Evolutionary conservation across 1,140 invertebrate species (phyloP).

Genomic region (Pseudomyrmex dendroicus): DNA sequence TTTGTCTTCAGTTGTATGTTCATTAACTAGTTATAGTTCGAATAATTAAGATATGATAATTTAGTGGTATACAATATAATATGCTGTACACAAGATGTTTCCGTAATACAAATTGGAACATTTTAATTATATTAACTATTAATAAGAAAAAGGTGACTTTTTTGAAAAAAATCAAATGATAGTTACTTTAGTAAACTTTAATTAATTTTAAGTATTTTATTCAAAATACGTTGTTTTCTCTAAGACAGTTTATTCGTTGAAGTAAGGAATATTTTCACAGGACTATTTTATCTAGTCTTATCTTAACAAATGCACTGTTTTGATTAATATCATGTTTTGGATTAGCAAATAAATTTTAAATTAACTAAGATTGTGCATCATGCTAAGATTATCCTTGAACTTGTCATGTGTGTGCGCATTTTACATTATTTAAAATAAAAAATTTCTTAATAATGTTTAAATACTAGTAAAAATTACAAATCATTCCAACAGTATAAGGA

Average conservation of each 20-base stretch:
- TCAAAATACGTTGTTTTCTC: not conserved
- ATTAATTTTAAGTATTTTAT: too few relatives aligned
- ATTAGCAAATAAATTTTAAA: slow-evolving; percentile 43
- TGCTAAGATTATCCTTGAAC: not conserved
- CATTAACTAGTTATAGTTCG: not conserved
- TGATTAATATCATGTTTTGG: slow-evolving; percentile 16
- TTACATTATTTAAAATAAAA: too few relatives aligned
- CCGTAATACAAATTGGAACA: slow-evolving; percentile 2
- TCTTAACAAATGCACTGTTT: slow-evolving; percentile 9
- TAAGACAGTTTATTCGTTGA: not conserved
- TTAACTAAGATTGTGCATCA: not conserved
- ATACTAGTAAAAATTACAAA: too few relatives aligned
- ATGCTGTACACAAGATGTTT: not conserved
- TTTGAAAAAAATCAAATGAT: not conserved
- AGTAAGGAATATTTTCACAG: not conserved
- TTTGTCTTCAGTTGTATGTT: slow-evolving; percentile 22
- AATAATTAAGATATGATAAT: too few relatives aligned
- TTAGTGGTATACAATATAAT: too few relatives aligned
- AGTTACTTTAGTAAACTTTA: too few relatives aligned
- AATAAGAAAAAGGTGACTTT: not conserved
- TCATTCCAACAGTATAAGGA: too few relatives aligned
- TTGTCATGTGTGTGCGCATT: too few relatives aligned
- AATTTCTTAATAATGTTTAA: too few relatives aligned
- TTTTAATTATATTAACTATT: slow-evolving; percentile 7
- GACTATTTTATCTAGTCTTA: not conserved